A percentile compares a stretch with the other conserved stretches of the same genome.
Conservation (phyloP, 2,797 vertebrate species). For the Acestrorhynchus altus region DNA sequence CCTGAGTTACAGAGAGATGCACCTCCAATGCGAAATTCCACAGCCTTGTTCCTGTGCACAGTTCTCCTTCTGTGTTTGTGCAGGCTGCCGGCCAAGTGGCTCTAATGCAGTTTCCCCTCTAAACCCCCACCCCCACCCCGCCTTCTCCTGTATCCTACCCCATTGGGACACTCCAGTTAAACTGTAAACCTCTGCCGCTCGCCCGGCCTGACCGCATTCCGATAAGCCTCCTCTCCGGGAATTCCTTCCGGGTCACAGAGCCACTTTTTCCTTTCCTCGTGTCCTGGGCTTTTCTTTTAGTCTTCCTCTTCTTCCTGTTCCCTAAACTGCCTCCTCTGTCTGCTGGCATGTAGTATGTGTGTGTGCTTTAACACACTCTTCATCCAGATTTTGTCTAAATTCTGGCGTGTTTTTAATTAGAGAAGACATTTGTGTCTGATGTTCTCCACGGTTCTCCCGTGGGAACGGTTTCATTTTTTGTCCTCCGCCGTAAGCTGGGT, state of each 20-base stretch:
- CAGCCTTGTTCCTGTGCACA: conserved; percentile 43
- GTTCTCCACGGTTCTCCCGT: neutral
- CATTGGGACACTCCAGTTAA: conserved; percentile 67
- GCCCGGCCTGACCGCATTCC: conserved; percentile 73
- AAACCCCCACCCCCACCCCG: conserved; percentile 31
- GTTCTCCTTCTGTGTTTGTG: conserved; percentile 54
- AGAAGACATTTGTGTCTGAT: neutral
- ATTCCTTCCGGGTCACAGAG: conserved; percentile 81
- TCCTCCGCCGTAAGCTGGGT: neutral
- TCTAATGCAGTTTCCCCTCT: conserved; percentile 20
- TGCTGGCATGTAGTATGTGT: neutral
- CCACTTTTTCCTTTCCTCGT: conserved; percentile 51
- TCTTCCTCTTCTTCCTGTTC: neutral
- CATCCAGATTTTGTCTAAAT: no score
- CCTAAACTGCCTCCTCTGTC: neutral
- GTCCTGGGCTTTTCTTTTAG: conserved; percentile 13
- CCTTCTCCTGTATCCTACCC: conserved; percentile 53
- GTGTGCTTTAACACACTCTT: no score
- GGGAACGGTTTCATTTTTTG: conserved; percentile 15
- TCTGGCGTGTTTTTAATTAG: neutral
- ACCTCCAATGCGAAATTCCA: conserved; percentile 46
- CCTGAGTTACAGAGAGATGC: conserved; percentile 15
- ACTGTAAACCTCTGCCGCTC: conserved; percentile 73
- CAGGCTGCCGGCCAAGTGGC: conserved; percentile 55
- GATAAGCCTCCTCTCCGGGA: conserved; percentile 70